Evolutionary conservation across 2,797 vertebrate species (phyloP), one percentile per base, ranked within the genome.

Genomic region (Erethizon dorsatum): DNA sequence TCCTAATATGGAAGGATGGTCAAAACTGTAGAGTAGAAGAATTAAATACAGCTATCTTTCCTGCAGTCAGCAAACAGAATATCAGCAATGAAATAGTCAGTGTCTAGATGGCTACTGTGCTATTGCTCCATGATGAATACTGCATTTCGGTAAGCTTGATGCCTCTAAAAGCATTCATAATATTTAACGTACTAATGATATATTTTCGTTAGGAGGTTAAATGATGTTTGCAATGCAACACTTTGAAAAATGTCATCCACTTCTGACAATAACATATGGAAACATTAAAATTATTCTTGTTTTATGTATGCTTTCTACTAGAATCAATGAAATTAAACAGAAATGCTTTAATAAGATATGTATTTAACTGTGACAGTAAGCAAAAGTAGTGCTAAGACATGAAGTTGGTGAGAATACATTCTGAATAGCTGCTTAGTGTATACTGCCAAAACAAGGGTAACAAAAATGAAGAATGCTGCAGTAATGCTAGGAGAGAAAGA

Each of bases 141-240:
- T 61, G 9, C 1, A 12, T 90, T 91, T 91, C 28, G 26, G 79
- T 69, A 52, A 28, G 79, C 5, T 90, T 85, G 52, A 83, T 69
- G 84, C 15, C 79, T 20, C 69, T 47, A 91, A 69, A 3, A 0
- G 50, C 26, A 84, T 91, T 94, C 59, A 92, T 47, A 91, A 89
- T 86, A 88, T 94, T 95, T 96, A 97, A 94, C 59, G 26, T n/a
- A 75, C 59, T 92, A 47, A 90, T 69, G 57, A 78, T 83, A 54
- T 47, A 83, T 85, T 93, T 96, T 78, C 77, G 56, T 88, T 69
- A 71, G 69, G 73, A 87, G 33, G 26, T 57, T 65, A 83, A 84
- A 83, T 82, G 78, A 91, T 80, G 37, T 92, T 90, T 84, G 56
- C 50, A 82, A 65, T 79, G 50, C 45, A 86, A 59, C n/a, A 41